Conservation (phyloP, 2,888 invertebrate genomes). For the Callyntrura guangdongensis region DNA sequence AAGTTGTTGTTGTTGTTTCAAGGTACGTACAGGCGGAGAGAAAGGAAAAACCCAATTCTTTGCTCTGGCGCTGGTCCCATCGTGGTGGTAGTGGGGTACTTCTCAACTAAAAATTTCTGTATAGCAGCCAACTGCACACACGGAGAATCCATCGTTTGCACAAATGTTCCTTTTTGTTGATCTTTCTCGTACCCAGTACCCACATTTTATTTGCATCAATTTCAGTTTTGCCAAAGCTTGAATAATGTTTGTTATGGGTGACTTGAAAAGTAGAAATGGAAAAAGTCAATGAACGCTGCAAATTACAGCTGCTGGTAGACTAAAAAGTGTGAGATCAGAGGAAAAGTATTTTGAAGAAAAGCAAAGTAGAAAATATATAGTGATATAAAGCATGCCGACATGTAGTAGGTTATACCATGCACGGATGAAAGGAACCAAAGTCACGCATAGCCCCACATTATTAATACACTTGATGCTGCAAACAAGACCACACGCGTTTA, state of each 20-base stretch:
- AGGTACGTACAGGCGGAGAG: neutral
- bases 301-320: constrained; percentile 12
- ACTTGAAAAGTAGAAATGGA: neutral
- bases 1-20: constrained; percentile 18
- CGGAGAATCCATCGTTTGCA: neutral
- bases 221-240: neutral
- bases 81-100: neutral
- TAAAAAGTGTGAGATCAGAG: neutral
- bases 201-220: neutral
- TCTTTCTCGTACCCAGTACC: neutral
- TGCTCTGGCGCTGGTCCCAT: neutral
- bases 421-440: constrained; percentile 46
- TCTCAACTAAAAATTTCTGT: neutral
- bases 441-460: constrained; percentile 55
- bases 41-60: too few relatives aligned
- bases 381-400: neutral
- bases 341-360: constrained; percentile 20
- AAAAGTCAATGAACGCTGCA: constrained; percentile 36
- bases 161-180: constrained; percentile 14
- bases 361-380: neutral
- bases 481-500: neutral
- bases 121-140: neutral
- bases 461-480: neutral
- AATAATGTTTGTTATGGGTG: neutral
- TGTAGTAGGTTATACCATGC: too few relatives aligned